phyloP scores from a whole-genome alignment of 2,888 invertebrate genomes.

The Macaria notata region DNA sequence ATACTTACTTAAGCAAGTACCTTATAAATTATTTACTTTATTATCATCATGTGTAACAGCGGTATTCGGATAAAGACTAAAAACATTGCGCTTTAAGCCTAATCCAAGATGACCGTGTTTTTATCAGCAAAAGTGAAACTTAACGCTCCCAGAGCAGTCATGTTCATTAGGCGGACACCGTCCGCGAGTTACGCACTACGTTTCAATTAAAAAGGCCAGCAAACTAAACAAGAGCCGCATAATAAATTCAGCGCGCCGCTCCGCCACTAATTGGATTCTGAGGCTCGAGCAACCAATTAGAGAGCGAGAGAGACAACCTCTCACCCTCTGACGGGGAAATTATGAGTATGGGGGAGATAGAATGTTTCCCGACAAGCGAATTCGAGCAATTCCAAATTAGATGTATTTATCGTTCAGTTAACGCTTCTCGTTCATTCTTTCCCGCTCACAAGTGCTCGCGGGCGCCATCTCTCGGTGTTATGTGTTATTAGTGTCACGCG shows the following conservation, averaged over 20 bases:
- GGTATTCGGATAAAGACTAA: too few relatives aligned
- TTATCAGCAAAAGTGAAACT: conserved; percentile 31
- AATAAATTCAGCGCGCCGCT: conserved; percentile 69
- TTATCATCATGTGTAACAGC: too few relatives aligned
- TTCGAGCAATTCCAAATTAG: conserved; percentile 21
- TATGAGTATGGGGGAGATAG: conserved; percentile 33
- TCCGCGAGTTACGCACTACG: conserved; percentile 63
- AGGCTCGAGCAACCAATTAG: conserved; percentile 70
- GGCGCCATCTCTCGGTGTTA: conserved; percentile 43
- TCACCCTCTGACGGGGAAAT: conserved; percentile 23
- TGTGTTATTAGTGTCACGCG: conserved; percentile 60
- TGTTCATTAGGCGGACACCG: conserved; percentile 49
- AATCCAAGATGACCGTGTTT: conserved; percentile 21
- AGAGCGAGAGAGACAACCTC: conserved; percentile 52
- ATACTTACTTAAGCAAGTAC: too few relatives aligned
- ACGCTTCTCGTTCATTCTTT: conserved; percentile 25
- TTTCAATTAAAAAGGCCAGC: conserved; percentile 72
- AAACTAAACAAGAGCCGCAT: conserved; percentile 68
- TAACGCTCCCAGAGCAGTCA: conserved; percentile 43
- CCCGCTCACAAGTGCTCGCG: conserved; percentile 24
- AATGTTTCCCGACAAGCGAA: conserved; percentile 30
- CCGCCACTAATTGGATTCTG: conserved; percentile 72
- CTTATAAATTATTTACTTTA: too few relatives aligned
- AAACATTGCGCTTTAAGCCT: too few relatives aligned
- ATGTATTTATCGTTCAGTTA: conserved; percentile 25